Percentiles rank a stretch among this genome's conserved stretches.
phyloP scores from a whole-genome alignment of 1,140 invertebrate genomes.

The Nymphalis io region DNA sequence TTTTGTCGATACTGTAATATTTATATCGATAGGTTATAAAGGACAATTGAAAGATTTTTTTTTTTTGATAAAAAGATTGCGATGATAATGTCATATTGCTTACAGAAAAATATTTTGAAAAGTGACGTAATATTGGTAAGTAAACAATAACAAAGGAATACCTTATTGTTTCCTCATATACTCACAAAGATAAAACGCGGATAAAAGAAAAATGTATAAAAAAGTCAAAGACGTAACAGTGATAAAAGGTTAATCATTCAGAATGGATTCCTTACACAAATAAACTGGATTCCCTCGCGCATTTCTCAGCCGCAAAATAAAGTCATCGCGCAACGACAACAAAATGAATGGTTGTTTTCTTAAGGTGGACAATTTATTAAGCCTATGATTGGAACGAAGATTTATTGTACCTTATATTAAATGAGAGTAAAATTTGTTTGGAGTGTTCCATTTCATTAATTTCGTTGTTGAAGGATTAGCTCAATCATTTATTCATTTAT shows the following conservation, averaged over 20 bases:
- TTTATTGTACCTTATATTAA: constrained; percentile 21
- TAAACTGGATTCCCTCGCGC: constrained; percentile 41
- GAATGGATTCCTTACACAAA: constrained; percentile 53
- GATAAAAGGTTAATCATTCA: constrained; percentile 55
- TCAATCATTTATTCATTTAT: not conserved
- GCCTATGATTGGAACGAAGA: constrained; percentile 33
- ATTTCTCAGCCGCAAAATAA: constrained; percentile 45
- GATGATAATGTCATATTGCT: no score
- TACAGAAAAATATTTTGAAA: no score
- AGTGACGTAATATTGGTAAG: no score
- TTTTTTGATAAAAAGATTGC: no score
- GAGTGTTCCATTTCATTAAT: not conserved
- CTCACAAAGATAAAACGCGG: constrained; percentile 9
- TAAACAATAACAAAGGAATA: no score
- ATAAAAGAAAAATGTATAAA: constrained; percentile 45
- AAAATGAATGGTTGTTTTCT: constrained; percentile 54
- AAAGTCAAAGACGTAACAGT: constrained; percentile 38
- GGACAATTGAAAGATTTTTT: no score
- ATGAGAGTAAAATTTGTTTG: not conserved
- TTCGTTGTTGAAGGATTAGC: not conserved
- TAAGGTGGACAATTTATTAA: constrained; percentile 51
- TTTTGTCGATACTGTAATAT: no score
- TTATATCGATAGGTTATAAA: not conserved
- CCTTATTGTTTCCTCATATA: no score
- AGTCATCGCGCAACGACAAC: constrained; percentile 41